These are phyloP conservation scores for Ammospiza caudacuta DNA, from an alignment of 2,113 vertebrate species.

Conservation along the genomic window DNA sequence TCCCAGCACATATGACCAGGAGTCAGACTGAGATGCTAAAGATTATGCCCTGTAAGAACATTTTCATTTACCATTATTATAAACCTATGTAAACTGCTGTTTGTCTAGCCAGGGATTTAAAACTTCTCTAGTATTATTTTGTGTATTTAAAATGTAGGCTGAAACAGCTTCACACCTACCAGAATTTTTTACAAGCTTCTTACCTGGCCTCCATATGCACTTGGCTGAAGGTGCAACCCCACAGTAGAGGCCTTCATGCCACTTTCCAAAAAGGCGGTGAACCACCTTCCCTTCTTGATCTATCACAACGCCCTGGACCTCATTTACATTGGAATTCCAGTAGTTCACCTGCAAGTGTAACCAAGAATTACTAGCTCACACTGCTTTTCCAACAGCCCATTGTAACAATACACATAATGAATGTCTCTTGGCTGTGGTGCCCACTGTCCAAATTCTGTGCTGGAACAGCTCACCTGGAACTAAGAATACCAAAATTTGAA, in stretches of 20 bases:
- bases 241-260: constrained; percentile 96
- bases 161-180: neutral
- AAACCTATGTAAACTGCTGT: neutral
- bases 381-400: neutral
- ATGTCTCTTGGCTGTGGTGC: neutral
- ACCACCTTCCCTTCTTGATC: constrained; percentile 96
- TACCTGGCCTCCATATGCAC: constrained; percentile 98
- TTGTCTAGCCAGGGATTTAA: neutral
- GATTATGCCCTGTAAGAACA: neutral
- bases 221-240: constrained; percentile 95
- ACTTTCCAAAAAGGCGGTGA: constrained; percentile 96
- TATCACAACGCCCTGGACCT: constrained; percentile 96
- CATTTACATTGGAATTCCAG: constrained; percentile 97
- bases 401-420: neutral
- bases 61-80: neutral
- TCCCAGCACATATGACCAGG: neutral
- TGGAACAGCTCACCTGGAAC: neutral
- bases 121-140: neutral
- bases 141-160: neutral
- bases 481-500: neutral
- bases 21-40: neutral
- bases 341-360: constrained; percentile 88
- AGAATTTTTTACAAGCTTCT: neutral
- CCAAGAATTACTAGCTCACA: neutral
- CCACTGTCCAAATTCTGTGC: neutral